phyloP scores from a whole-genome alignment of 2,797 vertebrate genomes.

The Ptychobarbus kaznakovi region DNA sequence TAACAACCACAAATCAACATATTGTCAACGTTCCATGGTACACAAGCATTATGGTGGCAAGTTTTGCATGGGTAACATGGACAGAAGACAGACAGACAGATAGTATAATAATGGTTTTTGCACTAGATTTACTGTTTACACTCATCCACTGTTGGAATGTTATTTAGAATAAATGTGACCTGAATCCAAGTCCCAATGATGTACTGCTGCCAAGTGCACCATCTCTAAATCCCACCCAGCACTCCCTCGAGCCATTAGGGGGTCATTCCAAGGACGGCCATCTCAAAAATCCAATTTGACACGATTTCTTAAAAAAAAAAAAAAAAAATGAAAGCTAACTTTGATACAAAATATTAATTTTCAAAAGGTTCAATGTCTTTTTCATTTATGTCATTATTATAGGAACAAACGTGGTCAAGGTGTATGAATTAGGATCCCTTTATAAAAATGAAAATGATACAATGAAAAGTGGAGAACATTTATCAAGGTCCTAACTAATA shows the following conservation, averaged over 20 bases:
- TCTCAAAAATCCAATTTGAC: background rate
- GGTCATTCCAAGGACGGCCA: constrained; percentile 45
- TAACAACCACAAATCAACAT: background rate
- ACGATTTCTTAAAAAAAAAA: background rate
- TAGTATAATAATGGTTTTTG: background rate
- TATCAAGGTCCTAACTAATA: background rate
- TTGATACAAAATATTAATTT: background rate
- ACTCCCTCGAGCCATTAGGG: constrained; percentile 2
- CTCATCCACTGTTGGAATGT: constrained; percentile 1
- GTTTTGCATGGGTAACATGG: background rate
- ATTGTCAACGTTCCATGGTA: background rate
- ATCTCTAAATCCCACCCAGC: constrained; percentile 28
- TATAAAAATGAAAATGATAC: background rate
- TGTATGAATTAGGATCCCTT: background rate
- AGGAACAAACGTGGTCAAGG: background rate
- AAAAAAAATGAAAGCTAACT: background rate
- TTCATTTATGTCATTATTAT: background rate
- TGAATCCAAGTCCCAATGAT: constrained; percentile 18
- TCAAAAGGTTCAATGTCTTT: background rate
- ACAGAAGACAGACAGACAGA: background rate
- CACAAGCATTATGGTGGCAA: background rate
- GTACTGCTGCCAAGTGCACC: constrained; percentile 13
- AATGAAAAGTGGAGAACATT: background rate
- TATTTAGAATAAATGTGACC: constrained; percentile 25
- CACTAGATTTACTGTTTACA: background rate